These are phyloP conservation scores for Lasiommata megera DNA, from an alignment of 2,888 invertebrate species.

Conservation along the genomic window DNA sequence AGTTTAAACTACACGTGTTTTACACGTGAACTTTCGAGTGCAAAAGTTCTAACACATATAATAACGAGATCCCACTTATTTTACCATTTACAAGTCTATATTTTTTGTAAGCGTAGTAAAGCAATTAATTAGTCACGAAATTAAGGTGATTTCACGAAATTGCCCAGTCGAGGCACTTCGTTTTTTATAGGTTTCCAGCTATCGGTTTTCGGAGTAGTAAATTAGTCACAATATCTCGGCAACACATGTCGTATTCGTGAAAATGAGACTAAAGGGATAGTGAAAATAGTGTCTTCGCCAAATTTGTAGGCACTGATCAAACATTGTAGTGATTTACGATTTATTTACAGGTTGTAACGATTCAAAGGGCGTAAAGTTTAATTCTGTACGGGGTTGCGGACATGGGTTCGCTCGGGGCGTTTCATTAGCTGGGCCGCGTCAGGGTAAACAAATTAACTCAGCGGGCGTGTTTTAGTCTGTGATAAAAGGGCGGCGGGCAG, in stretches of 20 bases:
- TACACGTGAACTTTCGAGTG: too few relatives aligned
- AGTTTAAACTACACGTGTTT: background rate
- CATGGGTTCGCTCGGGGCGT: constrained; percentile 73
- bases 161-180: too few relatives aligned
- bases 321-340: constrained; percentile 61
- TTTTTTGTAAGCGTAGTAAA: too few relatives aligned
- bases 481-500: constrained; percentile 74
- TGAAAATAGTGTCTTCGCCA: constrained; percentile 14
- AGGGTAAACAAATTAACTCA: constrained; percentile 80
- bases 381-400: constrained; percentile 59
- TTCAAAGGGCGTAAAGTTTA: constrained; percentile 73
- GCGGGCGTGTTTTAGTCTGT: constrained; percentile 73
- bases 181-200: too few relatives aligned
- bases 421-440: constrained; percentile 77
- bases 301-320: constrained; percentile 19
- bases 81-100: too few relatives aligned
- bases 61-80: background rate
- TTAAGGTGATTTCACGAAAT: too few relatives aligned
- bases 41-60: too few relatives aligned
- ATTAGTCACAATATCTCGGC: background rate
- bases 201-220: too few relatives aligned
- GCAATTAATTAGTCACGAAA: too few relatives aligned
- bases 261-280: constrained; percentile 4
- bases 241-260: background rate
- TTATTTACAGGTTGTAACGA: constrained; percentile 67